Base-by-base conservation (phyloP, 2,888 invertebrate species). In the Pollenia angustigena region DNA sequence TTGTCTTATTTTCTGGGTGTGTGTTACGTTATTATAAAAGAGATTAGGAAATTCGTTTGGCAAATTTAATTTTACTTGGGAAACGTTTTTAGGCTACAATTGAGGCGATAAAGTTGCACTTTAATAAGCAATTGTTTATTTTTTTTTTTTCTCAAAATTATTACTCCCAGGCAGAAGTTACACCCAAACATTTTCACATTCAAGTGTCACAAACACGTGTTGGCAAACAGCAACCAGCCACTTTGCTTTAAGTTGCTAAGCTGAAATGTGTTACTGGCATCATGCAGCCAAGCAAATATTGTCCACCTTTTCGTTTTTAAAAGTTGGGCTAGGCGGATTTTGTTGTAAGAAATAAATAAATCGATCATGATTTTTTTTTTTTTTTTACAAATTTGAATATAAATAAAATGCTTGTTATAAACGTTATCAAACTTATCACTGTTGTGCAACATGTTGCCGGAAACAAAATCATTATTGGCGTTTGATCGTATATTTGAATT, bases 201-300 rank as follows among this genome's bases (percentile, higher is more conserved):
- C 56, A 74, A 74, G 64, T 82, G 81, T 75, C 75, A 82, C 18
- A 75, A 75, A 76, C 60, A 75, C 75, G 68, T 82, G 68, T 75
- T 82, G 75, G 32, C 62, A 80, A 62, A 4, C 32, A 32, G 32
- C 4, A 32, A 32, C 32, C 32, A 32, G 32, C 14, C 66, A 52
- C 58, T 58, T 75, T 44, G 60, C 23, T 52, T 3, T 8, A n/a
- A 10, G 75, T 81, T 66, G 42, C 66, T 50, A 74, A 52, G 81
- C 48, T 23, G 46, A 14, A 56, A 1, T 52, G 32, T 72, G 48
- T 44, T 69, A 46, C 18, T 23, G 8, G 8, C 9, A 16, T 48
- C 58, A 40, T 7, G 10, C 58, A 56, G 12, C 10, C 54, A 56
- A 56, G n/a, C 16, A 32, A 60, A 68, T 48, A 50, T 46, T 60